phyloP scores from a whole-genome alignment of 1,140 invertebrate genomes.

The roundworm (Caenorhabditis elegans) region DNA sequence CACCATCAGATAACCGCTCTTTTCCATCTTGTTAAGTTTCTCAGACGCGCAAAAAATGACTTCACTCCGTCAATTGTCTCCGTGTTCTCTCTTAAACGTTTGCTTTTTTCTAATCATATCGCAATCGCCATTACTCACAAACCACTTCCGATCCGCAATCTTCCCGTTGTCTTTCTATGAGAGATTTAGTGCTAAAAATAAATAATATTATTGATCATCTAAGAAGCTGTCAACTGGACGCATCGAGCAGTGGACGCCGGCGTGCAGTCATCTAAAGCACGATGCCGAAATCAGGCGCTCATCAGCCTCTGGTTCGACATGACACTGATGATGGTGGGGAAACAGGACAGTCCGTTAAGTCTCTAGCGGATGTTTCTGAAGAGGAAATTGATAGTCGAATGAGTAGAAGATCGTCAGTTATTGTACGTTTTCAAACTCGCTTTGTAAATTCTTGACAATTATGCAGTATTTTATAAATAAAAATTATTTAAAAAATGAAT shows the following conservation, averaged over 20 bases:
- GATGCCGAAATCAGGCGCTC: conserved; percentile 17
- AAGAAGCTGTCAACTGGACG: background rate
- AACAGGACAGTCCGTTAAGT: background rate
- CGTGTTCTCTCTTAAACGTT: too few species aligned
- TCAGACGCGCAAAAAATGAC: conserved; percentile 26
- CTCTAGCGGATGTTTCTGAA: background rate
- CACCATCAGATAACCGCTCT: background rate
- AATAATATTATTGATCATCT: background rate
- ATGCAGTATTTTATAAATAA: background rate
- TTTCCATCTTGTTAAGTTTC: background rate
- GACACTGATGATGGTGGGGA: conserved; percentile 15
- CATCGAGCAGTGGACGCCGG: background rate
- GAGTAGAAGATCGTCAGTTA: background rate
- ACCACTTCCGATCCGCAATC: too few species aligned
- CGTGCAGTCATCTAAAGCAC: conserved; percentile 20
- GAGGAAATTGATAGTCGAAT: conserved; percentile 10
- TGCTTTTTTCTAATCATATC: conserved; percentile 15
- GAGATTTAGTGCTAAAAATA: background rate
- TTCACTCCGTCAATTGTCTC: background rate
- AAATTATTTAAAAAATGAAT: background rate
- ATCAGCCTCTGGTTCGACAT: conserved; percentile 20
- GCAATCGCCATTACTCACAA: background rate
- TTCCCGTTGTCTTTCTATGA: background rate
- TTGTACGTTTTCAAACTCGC: background rate
- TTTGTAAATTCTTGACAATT: background rate